Percentiles rank a stretch among this genome's conserved stretches.
These are phyloP conservation scores for Oreochromis aureus DNA, from an alignment of 2,113 vertebrate species.

Conservation along the genomic window DNA sequence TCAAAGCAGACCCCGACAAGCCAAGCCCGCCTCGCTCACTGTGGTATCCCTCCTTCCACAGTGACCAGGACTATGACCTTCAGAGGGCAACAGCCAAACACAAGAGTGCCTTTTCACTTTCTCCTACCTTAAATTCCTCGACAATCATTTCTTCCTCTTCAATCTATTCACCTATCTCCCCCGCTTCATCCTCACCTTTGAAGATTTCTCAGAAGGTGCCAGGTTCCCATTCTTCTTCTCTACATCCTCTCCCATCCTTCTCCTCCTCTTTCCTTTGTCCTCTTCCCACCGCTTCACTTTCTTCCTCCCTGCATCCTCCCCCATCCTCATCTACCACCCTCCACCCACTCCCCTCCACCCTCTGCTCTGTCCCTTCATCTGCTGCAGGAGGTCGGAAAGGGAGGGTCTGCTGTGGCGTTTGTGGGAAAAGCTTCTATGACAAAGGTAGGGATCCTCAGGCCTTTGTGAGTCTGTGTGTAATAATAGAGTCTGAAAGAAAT, in stretches of 20 bases:
- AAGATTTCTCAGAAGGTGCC: not conserved
- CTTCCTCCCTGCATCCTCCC: not conserved
- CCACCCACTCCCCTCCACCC: not conserved
- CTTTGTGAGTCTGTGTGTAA: not conserved
- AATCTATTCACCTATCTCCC: not conserved
- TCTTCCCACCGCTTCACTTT: not conserved
- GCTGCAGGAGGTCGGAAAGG: conserved; percentile 75
- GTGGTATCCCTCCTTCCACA: not conserved
- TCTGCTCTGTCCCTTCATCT: not conserved
- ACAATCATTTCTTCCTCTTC: not conserved
- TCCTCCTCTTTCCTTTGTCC: not conserved
- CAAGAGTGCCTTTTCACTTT: conserved; percentile 44
- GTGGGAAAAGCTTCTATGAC: conserved; percentile 95
- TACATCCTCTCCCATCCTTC: not conserved
- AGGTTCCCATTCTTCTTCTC: not conserved
- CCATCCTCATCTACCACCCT: not conserved
- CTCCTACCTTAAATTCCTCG: not conserved
- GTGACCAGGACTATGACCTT: not conserved
- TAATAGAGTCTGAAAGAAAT: not conserved
- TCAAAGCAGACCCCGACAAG: conserved; percentile 31
- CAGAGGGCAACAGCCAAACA: not conserved
- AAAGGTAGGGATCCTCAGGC: conserved; percentile 70
- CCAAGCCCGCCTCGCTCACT: fast-evolving
- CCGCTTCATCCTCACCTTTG: not conserved
- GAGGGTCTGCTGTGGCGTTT: conserved; percentile 88